phyloP scores from a whole-genome alignment of 1,140 invertebrate species.

The Uloborus diversus region DNA sequence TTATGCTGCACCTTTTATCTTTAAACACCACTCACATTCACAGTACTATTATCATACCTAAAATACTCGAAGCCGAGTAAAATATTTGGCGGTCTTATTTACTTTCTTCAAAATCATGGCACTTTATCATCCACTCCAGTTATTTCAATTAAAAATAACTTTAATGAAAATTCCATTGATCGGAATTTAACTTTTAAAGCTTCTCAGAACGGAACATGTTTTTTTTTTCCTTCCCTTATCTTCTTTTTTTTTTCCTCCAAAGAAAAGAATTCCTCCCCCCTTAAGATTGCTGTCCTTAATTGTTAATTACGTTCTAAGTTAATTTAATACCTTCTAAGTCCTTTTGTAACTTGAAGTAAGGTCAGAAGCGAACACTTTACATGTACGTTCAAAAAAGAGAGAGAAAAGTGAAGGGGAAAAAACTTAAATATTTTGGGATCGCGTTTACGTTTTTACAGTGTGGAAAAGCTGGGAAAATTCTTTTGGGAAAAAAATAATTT shows the following conservation, averaged over 20 bases:
- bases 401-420: not conserved
- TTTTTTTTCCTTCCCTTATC: not conserved
- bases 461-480: conserved; percentile 5
- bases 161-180: conserved; percentile 51
- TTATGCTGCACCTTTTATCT: too few species aligned
- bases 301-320: conserved; percentile 51
- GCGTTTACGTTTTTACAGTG: conserved; percentile 44
- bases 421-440: conserved; percentile 15
- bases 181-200: conserved; percentile 40
- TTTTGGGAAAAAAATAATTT: conserved; percentile 40
- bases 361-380: conserved; percentile 33
- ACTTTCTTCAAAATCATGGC: too few species aligned
- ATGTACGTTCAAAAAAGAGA: not conserved
- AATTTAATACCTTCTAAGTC: conserved; percentile 40
- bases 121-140: not conserved
- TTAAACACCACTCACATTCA: too few species aligned
- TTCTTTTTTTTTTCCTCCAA: not conserved
- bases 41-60: too few species aligned
- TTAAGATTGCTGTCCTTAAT: conserved; percentile 34
- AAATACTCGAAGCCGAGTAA: too few species aligned
- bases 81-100: too few species aligned
- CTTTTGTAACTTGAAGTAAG: conserved; percentile 17
- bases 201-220: not conserved
- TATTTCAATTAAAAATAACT: conserved; percentile 48
- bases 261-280: not conserved